These are phyloP conservation scores for Suricata suricatta DNA, from an alignment of 2,113 vertebrate species.

Conservation along the genomic window DNA sequence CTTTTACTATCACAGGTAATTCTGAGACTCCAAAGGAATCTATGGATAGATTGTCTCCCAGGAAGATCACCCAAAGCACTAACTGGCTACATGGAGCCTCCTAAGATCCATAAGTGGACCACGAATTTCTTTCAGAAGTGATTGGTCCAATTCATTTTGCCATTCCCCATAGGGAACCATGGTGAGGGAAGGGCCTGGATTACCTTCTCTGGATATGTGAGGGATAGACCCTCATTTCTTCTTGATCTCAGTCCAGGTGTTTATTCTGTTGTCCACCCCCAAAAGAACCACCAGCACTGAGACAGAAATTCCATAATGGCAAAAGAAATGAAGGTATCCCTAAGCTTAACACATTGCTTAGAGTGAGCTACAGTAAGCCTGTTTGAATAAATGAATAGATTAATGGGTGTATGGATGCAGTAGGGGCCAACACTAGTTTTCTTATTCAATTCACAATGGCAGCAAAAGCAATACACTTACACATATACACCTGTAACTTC, in stretches of 20 bases:
- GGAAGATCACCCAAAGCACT: background rate
- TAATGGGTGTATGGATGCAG: background rate
- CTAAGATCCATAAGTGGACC: background rate
- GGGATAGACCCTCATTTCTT: background rate
- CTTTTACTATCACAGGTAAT: background rate
- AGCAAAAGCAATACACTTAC: background rate
- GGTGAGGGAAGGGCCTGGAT: background rate
- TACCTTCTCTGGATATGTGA: background rate
- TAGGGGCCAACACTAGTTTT: background rate
- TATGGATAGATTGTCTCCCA: background rate
- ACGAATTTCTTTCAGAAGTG: background rate
- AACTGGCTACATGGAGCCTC: background rate
- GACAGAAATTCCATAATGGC: background rate
- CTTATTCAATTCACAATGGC: background rate
- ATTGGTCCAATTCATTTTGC: background rate
- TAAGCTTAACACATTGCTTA: background rate
- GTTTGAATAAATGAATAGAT: background rate
- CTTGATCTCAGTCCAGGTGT: background rate
- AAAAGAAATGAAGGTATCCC: background rate
- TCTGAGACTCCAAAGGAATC: background rate
- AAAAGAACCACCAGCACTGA: background rate
- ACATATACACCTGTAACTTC: background rate
- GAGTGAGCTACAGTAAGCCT: background rate
- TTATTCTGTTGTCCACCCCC: background rate
- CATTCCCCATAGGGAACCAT: rapidly evolving